A percentile compares a stretch with the other conserved stretches of the same genome.
Conservation (phyloP, 1,140 invertebrate species). For the Drosophila rufa region DNA sequence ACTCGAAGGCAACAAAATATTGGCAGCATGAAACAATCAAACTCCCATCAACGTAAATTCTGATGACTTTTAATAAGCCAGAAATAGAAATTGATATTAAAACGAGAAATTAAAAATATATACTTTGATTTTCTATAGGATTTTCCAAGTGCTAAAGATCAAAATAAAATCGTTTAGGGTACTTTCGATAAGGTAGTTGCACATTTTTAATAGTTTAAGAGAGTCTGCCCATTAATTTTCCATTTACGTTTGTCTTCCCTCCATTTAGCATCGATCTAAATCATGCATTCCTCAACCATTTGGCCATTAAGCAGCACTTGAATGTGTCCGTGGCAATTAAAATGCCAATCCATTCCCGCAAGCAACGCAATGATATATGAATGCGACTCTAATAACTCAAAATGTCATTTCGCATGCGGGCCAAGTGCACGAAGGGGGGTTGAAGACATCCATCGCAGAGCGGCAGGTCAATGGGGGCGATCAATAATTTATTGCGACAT, state of each 20-base stretch:
- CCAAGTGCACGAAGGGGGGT: neutral
- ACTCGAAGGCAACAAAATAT: neutral
- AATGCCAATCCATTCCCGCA: slow-evolving; percentile 58
- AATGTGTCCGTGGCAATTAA: slow-evolving; percentile 63
- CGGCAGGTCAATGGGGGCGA: slow-evolving; percentile 25
- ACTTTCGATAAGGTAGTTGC: neutral
- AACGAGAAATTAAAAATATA: neutral
- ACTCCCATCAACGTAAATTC: neutral
- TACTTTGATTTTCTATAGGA: neutral
- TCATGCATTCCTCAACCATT: slow-evolving; percentile 18
- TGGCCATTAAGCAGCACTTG: slow-evolving; percentile 36
- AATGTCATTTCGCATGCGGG: slow-evolving; percentile 33
- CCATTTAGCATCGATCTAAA: slow-evolving; percentile 22
- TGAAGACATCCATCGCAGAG: slow-evolving; percentile 16
- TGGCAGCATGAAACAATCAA: slow-evolving; percentile 7
- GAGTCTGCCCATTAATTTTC: slow-evolving; percentile 1
- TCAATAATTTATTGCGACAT: slow-evolving; percentile 37
- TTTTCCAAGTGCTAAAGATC: no score
- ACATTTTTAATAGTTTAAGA: neutral
- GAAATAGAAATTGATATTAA: neutral
- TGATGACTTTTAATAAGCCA: neutral
- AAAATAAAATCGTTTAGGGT: neutral
- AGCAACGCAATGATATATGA: slow-evolving; percentile 55
- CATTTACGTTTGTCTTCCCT: neutral
- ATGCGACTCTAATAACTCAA: slow-evolving; percentile 56